Conservation (phyloP, 2,113 vertebrate species). For the Poecile atricapillus region DNA sequence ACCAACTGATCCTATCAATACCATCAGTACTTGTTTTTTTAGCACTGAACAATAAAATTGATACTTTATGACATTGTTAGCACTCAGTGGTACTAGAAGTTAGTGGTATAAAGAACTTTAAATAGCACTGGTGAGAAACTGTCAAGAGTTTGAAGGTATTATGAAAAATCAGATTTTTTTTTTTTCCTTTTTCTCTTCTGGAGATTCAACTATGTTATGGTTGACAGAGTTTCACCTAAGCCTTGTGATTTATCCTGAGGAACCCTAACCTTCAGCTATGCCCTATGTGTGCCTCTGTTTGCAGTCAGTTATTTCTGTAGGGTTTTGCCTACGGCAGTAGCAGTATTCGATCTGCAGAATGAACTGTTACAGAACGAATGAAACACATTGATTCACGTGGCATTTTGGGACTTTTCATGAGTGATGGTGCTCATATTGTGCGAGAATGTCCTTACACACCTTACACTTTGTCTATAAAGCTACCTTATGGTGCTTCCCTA, state of each 20-base stretch:
- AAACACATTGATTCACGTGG: background rate
- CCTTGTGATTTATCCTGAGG: background rate
- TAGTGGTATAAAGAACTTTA: background rate
- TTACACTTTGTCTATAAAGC: background rate
- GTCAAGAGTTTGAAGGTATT: background rate
- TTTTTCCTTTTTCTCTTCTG: accelerated
- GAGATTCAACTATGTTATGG: background rate
- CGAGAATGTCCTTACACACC: background rate
- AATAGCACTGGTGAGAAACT: background rate
- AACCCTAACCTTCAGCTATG: background rate
- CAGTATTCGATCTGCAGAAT: background rate
- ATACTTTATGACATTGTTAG: background rate
- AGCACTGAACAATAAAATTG: background rate
- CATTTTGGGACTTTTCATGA: background rate
- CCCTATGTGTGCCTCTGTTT: background rate
- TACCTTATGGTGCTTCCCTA: conserved; percentile 7
- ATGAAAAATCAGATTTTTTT: background rate
- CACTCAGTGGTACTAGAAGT: background rate
- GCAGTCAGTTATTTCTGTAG: background rate
- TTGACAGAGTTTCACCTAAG: background rate
- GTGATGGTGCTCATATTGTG: conserved; percentile 11
- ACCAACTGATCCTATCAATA: background rate
- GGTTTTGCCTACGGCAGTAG: background rate
- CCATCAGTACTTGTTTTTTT: background rate
- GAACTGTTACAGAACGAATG: background rate